Conservation (phyloP, 1,140 invertebrate genomes). For the Drosophila malerkotliana region DNA sequence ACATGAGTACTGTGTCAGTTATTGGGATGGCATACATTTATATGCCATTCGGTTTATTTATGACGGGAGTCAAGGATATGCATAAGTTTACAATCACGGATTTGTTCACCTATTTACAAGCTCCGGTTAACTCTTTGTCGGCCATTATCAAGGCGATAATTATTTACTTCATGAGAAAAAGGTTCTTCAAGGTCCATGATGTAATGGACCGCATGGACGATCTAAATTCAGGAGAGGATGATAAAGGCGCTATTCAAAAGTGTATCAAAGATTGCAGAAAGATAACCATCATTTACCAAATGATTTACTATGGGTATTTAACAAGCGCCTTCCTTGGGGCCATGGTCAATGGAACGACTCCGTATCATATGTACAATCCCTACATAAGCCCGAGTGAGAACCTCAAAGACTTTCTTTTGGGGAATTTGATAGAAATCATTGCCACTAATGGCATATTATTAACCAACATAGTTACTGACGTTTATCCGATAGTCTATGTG, state of each 20-base stretch:
- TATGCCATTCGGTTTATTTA: slow-evolving; percentile 17
- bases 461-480: slow-evolving; percentile 4
- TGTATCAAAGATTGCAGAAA: slow-evolving; percentile 1
- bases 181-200: background rate
- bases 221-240: slow-evolving; percentile 17
- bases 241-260: slow-evolving; percentile 1
- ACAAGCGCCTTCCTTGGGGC: background rate
- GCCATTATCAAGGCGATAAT: slow-evolving; percentile 29
- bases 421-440: no score
- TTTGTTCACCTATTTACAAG: slow-evolving; percentile 34
- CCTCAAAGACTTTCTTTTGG: no score
- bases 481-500: slow-evolving; percentile 29
- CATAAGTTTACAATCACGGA: slow-evolving; percentile 33
- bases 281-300: slow-evolving; percentile 9
- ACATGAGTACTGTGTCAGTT: background rate
- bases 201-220: slow-evolving; percentile 37
- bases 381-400: slow-evolving; percentile 6
- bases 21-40: background rate
- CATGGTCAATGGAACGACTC: slow-evolving; percentile 15
- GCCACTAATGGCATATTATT: no score
- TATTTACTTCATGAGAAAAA: background rate
- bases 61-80: slow-evolving; percentile 26
- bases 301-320: slow-evolving; percentile 4
- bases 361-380: slow-evolving; percentile 26
- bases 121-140: slow-evolving; percentile 12